These are phyloP conservation scores for Brachycybe producta DNA, from an alignment of 2,888 invertebrate genomes.

Conservation along the genomic window DNA sequence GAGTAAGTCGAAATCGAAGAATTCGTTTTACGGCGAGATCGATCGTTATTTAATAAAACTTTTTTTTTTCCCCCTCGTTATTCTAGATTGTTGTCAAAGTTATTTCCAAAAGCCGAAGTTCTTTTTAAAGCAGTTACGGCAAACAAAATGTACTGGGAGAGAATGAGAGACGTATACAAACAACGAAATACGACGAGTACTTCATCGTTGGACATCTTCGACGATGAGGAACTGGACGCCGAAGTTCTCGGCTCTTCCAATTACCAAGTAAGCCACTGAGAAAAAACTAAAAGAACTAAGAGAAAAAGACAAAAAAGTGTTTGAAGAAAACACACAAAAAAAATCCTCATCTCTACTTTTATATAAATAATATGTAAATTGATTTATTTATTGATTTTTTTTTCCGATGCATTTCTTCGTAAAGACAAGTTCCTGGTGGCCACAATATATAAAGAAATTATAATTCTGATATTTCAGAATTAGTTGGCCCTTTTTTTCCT, in stretches of 20 bases:
- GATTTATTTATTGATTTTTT: too few relatives aligned
- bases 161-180: constrained; percentile 24
- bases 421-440: too few relatives aligned
- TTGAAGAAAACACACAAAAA: too few relatives aligned
- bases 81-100: constrained; percentile 40
- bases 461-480: too few relatives aligned
- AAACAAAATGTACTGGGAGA: constrained; percentile 25
- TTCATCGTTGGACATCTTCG: constrained; percentile 20
- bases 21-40: not conserved
- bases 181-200: constrained; percentile 15
- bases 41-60: not conserved
- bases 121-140: constrained; percentile 28
- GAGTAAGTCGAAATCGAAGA: constrained; percentile 33
- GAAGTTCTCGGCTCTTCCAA: constrained; percentile 21
- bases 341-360: too few relatives aligned
- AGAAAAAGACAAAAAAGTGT: too few relatives aligned
- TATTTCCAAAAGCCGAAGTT: constrained; percentile 41
- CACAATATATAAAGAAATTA: too few relatives aligned
- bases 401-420: too few relatives aligned
- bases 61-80: not conserved
- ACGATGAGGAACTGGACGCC: constrained; percentile 23
- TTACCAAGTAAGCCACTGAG: too few relatives aligned
- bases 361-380: too few relatives aligned
- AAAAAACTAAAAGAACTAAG: too few relatives aligned
- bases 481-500: too few relatives aligned